A percentile compares a stretch with the other conserved stretches of the same genome.
These are phyloP conservation scores for Sclerurus mexicanus DNA, from an alignment of 2,113 vertebrate species.

Conservation along the genomic window DNA sequence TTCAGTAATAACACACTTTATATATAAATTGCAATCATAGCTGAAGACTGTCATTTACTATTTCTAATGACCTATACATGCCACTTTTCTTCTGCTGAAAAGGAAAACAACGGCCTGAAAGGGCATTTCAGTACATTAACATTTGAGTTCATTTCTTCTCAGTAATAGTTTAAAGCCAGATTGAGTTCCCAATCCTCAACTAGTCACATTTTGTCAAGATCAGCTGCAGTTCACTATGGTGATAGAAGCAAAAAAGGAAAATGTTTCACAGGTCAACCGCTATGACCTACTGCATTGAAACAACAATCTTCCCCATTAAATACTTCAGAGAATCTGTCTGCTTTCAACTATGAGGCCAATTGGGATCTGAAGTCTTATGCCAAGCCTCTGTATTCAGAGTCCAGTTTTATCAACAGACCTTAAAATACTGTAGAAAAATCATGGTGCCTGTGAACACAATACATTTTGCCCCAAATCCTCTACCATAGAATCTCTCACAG, in stretches of 20 bases:
- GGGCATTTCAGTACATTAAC: background rate
- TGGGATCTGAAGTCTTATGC: background rate
- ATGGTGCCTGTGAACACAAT: background rate
- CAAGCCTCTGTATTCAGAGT: background rate
- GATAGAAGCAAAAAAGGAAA: background rate
- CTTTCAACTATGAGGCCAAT: background rate
- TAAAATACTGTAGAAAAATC: background rate
- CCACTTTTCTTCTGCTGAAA: background rate
- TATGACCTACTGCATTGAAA: background rate
- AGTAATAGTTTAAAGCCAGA: background rate
- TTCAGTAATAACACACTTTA: background rate
- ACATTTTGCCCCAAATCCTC: background rate
- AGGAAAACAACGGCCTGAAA: background rate
- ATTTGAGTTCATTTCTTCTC: background rate
- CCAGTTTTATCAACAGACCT: background rate
- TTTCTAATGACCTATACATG: background rate
- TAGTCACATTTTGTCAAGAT: background rate
- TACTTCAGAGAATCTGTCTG: background rate
- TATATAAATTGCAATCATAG: background rate
- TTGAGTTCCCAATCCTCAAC: background rate
- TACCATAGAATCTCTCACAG: background rate
- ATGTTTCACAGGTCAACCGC: background rate
- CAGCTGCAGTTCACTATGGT: accelerated
- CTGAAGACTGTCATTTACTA: background rate
- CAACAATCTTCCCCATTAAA: background rate